Percentiles rank a stretch among this genome's conserved stretches.
phyloP scores from a whole-genome alignment of 2,113 vertebrate species.

The Albula goreensis region DNA sequence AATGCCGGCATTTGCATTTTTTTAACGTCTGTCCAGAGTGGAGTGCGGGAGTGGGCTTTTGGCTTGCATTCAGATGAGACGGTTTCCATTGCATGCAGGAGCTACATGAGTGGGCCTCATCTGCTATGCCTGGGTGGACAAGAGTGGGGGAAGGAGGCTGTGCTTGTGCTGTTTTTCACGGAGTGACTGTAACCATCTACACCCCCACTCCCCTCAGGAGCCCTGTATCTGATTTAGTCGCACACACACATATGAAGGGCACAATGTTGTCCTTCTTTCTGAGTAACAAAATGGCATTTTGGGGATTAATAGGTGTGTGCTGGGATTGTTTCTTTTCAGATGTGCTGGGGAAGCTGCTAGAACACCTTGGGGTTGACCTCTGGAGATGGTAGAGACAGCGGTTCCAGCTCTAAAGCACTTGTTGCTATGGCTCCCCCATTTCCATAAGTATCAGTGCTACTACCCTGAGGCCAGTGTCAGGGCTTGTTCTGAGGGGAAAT shows the following conservation, averaged over 20 bases:
- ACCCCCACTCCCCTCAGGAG: background rate
- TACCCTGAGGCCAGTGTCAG: background rate
- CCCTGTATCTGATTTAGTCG: background rate
- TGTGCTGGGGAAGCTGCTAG: background rate
- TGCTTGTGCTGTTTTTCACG: background rate
- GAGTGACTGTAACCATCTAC: background rate
- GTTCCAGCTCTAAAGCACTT: background rate
- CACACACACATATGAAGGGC: background rate
- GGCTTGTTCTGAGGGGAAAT: background rate
- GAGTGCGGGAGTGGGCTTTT: slow-evolving; percentile 21
- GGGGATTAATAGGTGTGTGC: background rate
- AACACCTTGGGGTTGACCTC: slow-evolving; percentile 3
- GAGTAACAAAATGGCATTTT: background rate
- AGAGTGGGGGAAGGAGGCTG: background rate
- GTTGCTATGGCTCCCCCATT: background rate
- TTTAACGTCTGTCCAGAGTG: slow-evolving; percentile 26
- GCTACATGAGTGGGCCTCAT: background rate
- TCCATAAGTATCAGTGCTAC: background rate
- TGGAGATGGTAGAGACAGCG: background rate
- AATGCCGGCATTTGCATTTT: background rate
- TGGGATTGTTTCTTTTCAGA: background rate
- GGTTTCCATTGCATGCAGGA: background rate
- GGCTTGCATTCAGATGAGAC: slow-evolving; percentile 13
- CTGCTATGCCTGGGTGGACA: background rate
- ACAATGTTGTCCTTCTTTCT: background rate